Evolutionary conservation across 2,888 invertebrate genomes (phyloP).

Genomic region (Petrolisthes manimaculis): DNA sequence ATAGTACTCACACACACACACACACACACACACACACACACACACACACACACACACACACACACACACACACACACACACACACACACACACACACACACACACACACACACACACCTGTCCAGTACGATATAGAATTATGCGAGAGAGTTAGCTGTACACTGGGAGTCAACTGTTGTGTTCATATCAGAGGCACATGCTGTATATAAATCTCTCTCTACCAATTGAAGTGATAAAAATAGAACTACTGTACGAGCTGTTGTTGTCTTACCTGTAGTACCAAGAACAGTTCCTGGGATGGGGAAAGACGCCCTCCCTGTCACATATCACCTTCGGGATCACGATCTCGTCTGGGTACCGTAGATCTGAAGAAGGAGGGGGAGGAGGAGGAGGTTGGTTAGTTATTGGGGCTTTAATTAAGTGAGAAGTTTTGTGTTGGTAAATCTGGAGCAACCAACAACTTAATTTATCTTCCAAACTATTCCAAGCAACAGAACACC

Average conservation of each 20-base stretch:
- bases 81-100: not conserved
- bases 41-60: not conserved
- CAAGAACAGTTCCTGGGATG: constrained; percentile 32
- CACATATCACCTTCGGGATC: not conserved
- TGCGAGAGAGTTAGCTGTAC: not conserved
- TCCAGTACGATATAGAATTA: not conserved
- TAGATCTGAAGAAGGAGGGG: not conserved
- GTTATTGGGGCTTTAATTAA: too few species aligned
- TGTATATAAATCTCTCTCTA: constrained; percentile 23
- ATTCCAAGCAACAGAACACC: too few species aligned
- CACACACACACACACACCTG: not conserved
- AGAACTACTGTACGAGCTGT: too few species aligned
- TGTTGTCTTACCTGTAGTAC: constrained; percentile 29
- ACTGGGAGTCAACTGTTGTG: not conserved
- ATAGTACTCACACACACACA: not conserved
- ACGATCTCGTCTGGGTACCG: constrained; percentile 36
- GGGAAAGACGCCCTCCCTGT: constrained; percentile 28
- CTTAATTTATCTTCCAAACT: too few species aligned
- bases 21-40: constrained; percentile 13
- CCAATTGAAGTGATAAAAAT: not conserved
- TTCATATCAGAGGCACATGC: not conserved
- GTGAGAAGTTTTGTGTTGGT: too few species aligned
- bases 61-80: constrained; percentile 20
- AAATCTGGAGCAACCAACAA: too few species aligned
- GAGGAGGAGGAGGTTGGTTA: too few species aligned